Evolutionary conservation across 2,113 vertebrate genomes (phyloP).

Genomic region (Setophaga coronata): DNA sequence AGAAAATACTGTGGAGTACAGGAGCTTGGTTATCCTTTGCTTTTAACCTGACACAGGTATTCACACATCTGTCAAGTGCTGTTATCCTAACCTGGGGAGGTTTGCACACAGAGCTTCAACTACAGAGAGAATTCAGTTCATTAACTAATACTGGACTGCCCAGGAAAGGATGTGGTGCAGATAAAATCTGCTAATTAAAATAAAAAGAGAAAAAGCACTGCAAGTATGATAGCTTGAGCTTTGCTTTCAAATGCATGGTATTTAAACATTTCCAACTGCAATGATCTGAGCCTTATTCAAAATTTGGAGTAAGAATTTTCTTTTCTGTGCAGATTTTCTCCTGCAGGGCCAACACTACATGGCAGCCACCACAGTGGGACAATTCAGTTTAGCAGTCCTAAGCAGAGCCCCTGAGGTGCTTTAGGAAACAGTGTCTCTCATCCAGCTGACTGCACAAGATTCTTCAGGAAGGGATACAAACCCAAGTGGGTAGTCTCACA

Average conservation of each 20-base stretch:
- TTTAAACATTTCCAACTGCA: not conserved
- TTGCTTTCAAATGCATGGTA: not conserved
- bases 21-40: not conserved
- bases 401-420: not conserved
- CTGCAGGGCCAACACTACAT: not conserved
- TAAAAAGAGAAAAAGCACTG: not conserved
- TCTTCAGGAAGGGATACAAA: not conserved
- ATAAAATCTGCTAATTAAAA: not conserved
- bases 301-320: not conserved
- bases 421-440: rapidly evolving
- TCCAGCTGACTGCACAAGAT: not conserved
- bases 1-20: not conserved
- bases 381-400: not conserved
- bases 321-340: not conserved
- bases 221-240: not conserved
- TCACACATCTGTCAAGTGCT: not conserved
- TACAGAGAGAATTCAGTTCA: not conserved
- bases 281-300: not conserved
- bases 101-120: not conserved
- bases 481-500: not conserved
- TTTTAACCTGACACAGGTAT: not conserved
- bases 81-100: not conserved
- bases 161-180: not conserved
- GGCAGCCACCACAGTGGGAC: not conserved
- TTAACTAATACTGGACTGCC: not conserved